Percentiles rank a stretch among this genome's conserved stretches.
phyloP scores from a whole-genome alignment of 1,140 invertebrate species.

The Argopecten irradians region DNA sequence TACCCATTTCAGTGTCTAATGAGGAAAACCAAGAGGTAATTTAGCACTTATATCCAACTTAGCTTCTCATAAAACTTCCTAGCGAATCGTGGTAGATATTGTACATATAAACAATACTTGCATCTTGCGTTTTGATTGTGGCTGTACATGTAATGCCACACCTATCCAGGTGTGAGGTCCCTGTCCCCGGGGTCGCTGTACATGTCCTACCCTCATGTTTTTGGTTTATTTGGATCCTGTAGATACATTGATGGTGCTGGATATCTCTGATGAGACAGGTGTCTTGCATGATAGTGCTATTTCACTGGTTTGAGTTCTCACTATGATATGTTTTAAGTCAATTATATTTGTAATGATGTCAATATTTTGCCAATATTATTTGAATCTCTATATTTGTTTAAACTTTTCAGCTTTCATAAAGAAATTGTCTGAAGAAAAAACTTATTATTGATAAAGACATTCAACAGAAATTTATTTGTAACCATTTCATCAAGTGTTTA shows the following conservation, averaged over 20 bases:
- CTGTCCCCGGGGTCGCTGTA: background rate
- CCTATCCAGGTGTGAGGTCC: background rate
- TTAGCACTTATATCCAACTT: constrained; percentile 23
- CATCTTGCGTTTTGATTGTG: constrained; percentile 14
- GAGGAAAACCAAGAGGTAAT: constrained; percentile 21
- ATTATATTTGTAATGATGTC: background rate
- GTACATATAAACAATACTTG: background rate
- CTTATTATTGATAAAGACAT: background rate
- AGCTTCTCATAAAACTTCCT: constrained; percentile 17
- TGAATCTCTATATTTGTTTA: background rate
- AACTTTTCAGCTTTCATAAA: background rate
- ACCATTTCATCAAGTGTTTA: too few species aligned
- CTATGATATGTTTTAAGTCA: background rate
- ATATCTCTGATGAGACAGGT: background rate
- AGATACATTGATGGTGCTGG: background rate
- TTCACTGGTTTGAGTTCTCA: constrained; percentile 1
- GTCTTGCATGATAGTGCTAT: constrained; percentile 21
- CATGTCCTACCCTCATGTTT: background rate
- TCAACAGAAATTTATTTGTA: background rate
- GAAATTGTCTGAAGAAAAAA: background rate
- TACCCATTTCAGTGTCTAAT: constrained; percentile 15
- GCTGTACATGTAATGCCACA: background rate
- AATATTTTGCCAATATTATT: background rate
- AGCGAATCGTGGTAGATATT: constrained; percentile 21
- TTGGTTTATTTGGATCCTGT: background rate